These are phyloP conservation scores for Malacoraja senta DNA, from an alignment of 2,797 vertebrate species.

Conservation along the genomic window DNA sequence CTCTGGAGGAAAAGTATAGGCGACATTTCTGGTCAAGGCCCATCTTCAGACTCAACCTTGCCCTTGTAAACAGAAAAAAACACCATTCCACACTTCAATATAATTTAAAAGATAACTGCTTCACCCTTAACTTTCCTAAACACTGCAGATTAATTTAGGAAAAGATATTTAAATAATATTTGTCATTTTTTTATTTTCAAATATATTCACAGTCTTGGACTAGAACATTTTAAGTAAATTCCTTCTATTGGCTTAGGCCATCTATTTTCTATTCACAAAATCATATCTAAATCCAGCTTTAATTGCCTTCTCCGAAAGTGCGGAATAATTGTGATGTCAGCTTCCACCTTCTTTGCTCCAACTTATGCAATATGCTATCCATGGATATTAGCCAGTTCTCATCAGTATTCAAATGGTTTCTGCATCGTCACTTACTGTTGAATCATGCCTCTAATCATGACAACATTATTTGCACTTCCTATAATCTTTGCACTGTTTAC, in stretches of 20 bases:
- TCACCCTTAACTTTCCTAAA: not conserved
- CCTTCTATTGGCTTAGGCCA: not conserved
- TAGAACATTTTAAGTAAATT: not conserved
- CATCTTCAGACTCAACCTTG: not conserved
- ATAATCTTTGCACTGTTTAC: conserved; percentile 20
- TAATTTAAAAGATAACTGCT: not conserved
- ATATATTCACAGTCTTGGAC: not conserved
- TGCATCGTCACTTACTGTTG: conserved; percentile 1
- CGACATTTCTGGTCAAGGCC: too few species aligned
- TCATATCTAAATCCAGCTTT: not conserved
- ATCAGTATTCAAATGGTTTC: conserved; percentile 32
- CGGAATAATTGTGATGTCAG: not conserved
- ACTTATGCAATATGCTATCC: not conserved
- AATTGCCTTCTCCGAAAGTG: not conserved
- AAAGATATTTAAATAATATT: not conserved
- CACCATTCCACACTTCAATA: not conserved
- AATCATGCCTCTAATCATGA: conserved; percentile 23
- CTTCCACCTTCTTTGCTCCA: not conserved
- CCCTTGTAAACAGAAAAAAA: too few species aligned
- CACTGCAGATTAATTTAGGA: not conserved
- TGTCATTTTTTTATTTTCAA: not conserved
- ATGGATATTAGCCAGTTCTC: not conserved
- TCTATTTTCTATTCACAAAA: not conserved
- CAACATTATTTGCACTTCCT: conserved; percentile 32
- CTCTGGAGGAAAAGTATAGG: too few species aligned